Conservation (phyloP, 2,113 vertebrate species). For the Serinus canaria region DNA sequence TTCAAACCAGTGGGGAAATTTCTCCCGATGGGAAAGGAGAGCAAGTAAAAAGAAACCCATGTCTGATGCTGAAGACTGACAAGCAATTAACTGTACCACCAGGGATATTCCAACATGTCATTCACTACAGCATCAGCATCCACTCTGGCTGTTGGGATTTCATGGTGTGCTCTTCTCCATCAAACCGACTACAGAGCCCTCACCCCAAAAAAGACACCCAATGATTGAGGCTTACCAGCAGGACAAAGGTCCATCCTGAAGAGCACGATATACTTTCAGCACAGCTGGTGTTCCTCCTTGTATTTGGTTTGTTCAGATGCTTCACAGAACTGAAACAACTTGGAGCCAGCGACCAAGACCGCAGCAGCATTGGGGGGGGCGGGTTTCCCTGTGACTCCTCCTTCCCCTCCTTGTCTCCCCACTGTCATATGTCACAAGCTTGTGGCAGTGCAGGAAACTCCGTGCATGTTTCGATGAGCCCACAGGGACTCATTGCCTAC, state of each 20-base stretch:
- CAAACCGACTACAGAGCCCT: neutral
- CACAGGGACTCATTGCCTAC: neutral
- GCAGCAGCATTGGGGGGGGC: neutral
- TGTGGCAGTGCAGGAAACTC: neutral
- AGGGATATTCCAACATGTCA: neutral
- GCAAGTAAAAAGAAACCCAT: neutral
- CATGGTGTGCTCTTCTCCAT: neutral
- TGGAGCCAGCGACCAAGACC: neutral
- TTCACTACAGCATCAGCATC: neutral
- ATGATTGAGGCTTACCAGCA: slow-evolving; percentile 5
- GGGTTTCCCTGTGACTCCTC: slow-evolving; percentile 28
- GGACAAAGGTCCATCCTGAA: slow-evolving; percentile 50
- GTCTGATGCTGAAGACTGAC: neutral
- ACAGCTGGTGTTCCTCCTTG: neutral
- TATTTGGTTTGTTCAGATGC: neutral
- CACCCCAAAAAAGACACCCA: neutral
- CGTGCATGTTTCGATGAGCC: neutral
- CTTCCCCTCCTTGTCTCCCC: neutral
- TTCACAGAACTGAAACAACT: slow-evolving; percentile 25
- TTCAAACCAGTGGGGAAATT: neutral
- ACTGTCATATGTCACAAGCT: neutral
- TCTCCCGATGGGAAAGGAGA: neutral
- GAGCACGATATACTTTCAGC: neutral
- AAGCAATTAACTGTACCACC: neutral
- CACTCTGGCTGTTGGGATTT: neutral